Conservation (phyloP, 2,888 invertebrate genomes). For the Melinopterus prodromus region DNA sequence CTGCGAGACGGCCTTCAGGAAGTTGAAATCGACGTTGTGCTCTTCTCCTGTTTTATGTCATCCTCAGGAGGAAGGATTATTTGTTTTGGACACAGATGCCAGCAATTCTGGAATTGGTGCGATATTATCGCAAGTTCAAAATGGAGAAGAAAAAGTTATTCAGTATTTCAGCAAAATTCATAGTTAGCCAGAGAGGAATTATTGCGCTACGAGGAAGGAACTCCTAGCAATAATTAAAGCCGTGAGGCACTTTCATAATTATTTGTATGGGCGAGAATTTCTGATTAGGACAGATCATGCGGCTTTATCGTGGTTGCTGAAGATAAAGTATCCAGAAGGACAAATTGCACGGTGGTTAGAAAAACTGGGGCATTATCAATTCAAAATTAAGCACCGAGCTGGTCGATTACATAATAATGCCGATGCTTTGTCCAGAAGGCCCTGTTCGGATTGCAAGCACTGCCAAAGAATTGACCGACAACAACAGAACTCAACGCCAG, state of each 20-base stretch:
- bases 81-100: too few species aligned
- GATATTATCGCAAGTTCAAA: neutral
- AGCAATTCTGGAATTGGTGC: too few species aligned
- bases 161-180: slow-evolving; percentile 43
- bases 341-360: slow-evolving; percentile 52
- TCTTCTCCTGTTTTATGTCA: too few species aligned
- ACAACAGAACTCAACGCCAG: too few species aligned
- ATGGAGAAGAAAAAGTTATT: slow-evolving; percentile 43
- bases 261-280: slow-evolving; percentile 48
- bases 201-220: slow-evolving; percentile 46
- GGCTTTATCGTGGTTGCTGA: slow-evolving; percentile 47
- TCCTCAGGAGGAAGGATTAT: too few species aligned
- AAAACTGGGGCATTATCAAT: slow-evolving; percentile 42
- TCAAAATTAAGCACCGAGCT: slow-evolving; percentile 44
- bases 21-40: too few species aligned
- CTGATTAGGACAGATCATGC: slow-evolving; percentile 50
- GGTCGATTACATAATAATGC: slow-evolving; percentile 11
- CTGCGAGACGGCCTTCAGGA: too few species aligned
- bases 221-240: slow-evolving; percentile 46
- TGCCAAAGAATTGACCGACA: too few species aligned
- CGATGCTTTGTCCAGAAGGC: neutral
- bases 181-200: slow-evolving; percentile 42
- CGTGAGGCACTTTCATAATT: slow-evolving; percentile 44
- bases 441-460: neutral
- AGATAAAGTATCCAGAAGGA: slow-evolving; percentile 51